phyloP scores from a whole-genome alignment of 2,888 invertebrate species.

The Pachydiplax longipennis region DNA sequence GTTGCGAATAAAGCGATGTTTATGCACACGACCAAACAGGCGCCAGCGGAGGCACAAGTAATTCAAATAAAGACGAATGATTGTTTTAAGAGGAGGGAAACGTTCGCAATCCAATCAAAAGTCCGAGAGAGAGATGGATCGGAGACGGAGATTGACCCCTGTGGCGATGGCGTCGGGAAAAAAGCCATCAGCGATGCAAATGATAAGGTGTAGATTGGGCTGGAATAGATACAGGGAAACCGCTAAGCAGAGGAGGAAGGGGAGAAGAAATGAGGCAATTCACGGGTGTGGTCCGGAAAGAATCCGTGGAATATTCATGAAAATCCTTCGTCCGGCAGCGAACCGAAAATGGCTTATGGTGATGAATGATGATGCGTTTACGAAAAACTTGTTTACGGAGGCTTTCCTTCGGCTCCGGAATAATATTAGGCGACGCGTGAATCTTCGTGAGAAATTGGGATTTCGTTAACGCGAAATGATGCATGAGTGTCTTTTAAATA shows the following conservation, averaged over 20 bases:
- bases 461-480: too few species aligned
- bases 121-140: background rate
- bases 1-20: too few species aligned
- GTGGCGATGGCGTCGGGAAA: background rate
- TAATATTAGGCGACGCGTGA: background rate
- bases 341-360: background rate
- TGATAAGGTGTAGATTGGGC: background rate
- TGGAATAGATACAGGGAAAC: background rate
- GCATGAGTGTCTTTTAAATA: too few species aligned
- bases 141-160: background rate
- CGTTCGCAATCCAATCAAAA: background rate
- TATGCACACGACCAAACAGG: too few species aligned
- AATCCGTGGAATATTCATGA: background rate
- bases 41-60: too few species aligned
- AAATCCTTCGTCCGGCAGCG: background rate
- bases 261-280: background rate
- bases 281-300: background rate
- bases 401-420: background rate
- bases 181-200: background rate
- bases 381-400: background rate
- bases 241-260: background rate
- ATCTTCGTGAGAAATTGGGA: background rate
- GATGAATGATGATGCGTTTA: background rate
- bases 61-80: too few species aligned
- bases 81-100: too few species aligned